Evolutionary conservation across 2,797 vertebrate species (phyloP), one percentile per base, ranked within the genome.

Genomic region (Myioborus melanocephalus): DNA sequence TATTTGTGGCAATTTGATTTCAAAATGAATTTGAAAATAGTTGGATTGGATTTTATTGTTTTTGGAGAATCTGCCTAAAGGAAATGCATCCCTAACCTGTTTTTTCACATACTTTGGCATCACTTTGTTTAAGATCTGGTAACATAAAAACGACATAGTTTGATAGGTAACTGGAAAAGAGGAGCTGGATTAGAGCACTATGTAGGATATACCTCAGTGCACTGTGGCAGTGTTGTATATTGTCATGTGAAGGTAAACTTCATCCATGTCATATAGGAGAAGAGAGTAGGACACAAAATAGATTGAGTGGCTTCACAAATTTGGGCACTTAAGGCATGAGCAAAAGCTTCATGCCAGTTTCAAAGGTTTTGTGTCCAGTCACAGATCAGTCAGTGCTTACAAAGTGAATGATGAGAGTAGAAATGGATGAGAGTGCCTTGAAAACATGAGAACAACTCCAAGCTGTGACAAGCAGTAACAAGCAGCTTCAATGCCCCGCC

Each of bases 71-170:
- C 44, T 56, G 26, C 10, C 28, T 71, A 41, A 75, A 57, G n/a
- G 4, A 1, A 0, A 5, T 34, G 3, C 9, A 21, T 37, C 6
- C 22, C 19, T 41, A 69, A n/a, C 8, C 5, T 30, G 5, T 35
- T 23, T 79, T 72, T 93, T 28, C 15, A 65, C 14, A 27, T 59
- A 57, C 11, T 69, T 72, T 1, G 1, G 1, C 16, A 52, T 71
- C 18, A 10, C 17, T 82, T 57, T 61, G 8, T 84, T 69, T 41
- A 57, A 50, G 22, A 50, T 43, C 24, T 26, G 27, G 14, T 46
- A 71, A 46, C 8, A 71, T 10, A 22, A 21, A 32, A 76, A 34
- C 27, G 8, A 66, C 23, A 7, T 8, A 8, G 3, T 70, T 76
- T 53, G 70, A 59, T 14, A 79, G 23, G n/a, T 23, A 49, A 7